Conservation (phyloP, 2,797 vertebrate genomes). For the Betta splendens region DNA sequence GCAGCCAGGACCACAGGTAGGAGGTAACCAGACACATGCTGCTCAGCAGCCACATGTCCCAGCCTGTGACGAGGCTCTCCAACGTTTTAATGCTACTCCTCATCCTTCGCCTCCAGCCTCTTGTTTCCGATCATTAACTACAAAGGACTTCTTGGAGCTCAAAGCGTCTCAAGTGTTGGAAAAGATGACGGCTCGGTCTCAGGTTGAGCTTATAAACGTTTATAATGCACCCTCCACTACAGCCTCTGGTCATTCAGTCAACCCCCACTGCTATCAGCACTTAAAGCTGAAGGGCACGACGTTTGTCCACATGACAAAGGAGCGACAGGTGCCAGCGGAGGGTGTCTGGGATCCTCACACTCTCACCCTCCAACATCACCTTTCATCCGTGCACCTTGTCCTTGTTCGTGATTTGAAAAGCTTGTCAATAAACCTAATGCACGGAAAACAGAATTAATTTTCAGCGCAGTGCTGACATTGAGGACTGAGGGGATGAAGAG, state of each 20-base stretch:
- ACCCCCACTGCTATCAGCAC: conserved; percentile 41
- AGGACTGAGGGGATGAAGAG: conserved; percentile 33
- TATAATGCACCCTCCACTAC: conserved; percentile 37
- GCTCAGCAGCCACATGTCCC: conserved; percentile 84
- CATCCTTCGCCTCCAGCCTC: conserved; percentile 45
- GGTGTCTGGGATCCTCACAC: conserved; percentile 30
- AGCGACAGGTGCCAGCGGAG: conserved; percentile 84
- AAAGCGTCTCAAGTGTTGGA: conserved; percentile 35
- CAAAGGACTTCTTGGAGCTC: conserved; percentile 40
- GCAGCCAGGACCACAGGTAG: conserved; percentile 84
- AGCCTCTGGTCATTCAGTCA: conserved; percentile 52
- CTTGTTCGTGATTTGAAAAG: not conserved
- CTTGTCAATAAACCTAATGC: not conserved
- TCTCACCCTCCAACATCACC: conserved; percentile 19
- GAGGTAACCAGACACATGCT: conserved; percentile 85
- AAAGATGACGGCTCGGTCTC: conserved; percentile 47
- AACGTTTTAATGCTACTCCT: conserved; percentile 66
- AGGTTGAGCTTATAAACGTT: conserved; percentile 39
- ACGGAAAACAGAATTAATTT: conserved; percentile 5
- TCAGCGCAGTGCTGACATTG: conserved; percentile 11
- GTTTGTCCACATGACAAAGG: conserved; percentile 81
- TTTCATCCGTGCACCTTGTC: conserved; percentile 4
- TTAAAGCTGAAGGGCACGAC: conserved; percentile 81
- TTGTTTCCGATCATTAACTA: conserved; percentile 49
- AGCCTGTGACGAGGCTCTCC: conserved; percentile 80